Evolutionary conservation across 2,113 vertebrate species (phyloP).

Genomic region (Melierax canorus): DNA sequence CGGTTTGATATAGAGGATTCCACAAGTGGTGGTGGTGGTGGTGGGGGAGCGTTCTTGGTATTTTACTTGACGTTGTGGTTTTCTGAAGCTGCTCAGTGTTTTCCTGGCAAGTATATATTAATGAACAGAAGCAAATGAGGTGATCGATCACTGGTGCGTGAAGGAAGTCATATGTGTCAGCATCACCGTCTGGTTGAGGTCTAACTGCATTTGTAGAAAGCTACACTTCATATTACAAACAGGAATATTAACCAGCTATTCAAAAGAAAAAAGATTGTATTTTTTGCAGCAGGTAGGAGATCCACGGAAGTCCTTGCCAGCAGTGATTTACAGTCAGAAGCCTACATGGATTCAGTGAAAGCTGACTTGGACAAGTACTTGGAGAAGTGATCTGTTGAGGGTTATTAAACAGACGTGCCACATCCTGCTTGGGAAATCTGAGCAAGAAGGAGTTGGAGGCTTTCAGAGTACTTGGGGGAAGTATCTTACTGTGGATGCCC

Average conservation of each 20-base stretch:
- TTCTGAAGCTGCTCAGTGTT: not conserved
- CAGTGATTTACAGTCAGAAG: not conserved
- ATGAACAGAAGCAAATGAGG: conserved; percentile 35
- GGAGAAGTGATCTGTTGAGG: not conserved
- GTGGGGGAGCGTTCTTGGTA: not conserved
- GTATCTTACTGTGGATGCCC: not conserved
- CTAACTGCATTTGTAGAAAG: conserved; percentile 44
- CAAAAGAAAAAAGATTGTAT: not conserved
- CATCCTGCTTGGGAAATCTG: not conserved
- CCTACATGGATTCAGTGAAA: not conserved
- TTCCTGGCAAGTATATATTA: not conserved
- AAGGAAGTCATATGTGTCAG: not conserved
- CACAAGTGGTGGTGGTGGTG: not conserved
- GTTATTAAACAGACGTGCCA: not conserved
- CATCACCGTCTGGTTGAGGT: not conserved
- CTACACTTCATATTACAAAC: not conserved
- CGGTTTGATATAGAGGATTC: not conserved
- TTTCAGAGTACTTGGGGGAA: not conserved
- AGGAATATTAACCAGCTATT: not conserved
- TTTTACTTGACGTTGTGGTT: not conserved
- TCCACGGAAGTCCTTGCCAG: not conserved
- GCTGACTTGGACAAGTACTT: not conserved
- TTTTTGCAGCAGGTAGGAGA: not conserved
- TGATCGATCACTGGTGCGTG: not conserved
- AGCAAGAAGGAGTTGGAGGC: not conserved